These are phyloP conservation scores for Sorex araneus DNA, from an alignment of 2,113 vertebrate genomes.

Conservation along the genomic window DNA sequence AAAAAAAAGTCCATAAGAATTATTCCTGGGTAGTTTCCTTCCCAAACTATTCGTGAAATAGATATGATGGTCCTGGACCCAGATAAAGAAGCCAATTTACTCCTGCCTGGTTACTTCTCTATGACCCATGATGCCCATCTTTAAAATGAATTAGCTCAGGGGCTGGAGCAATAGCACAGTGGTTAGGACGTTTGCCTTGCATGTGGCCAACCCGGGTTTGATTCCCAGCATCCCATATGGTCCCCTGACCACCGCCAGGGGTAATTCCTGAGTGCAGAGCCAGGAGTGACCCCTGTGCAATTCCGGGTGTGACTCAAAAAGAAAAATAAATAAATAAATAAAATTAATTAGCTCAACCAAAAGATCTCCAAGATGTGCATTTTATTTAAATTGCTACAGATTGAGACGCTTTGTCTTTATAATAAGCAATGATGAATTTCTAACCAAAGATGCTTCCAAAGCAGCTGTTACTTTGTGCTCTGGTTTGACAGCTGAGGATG, in stretches of 20 bases:
- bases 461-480: not conserved
- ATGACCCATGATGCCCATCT: not conserved
- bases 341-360: not conserved
- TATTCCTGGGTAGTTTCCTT: not conserved
- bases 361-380: not conserved
- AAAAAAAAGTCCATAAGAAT: conserved; percentile 9
- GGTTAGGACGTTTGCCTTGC: no score
- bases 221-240: no score
- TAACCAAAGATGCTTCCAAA: not conserved
- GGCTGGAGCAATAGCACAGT: no score
- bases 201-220: no score
- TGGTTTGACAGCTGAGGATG: not conserved
- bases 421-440: conserved; percentile 8
- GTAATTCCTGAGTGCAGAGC: no score
- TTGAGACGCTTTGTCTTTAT: conserved; percentile 3
- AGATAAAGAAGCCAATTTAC: not conserved
- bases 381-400: not conserved
- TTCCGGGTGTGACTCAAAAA: no score
- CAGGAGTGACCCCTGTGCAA: no score
- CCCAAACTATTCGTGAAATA: not conserved
- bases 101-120: not conserved
- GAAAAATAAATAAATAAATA: no score
- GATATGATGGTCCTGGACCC: not conserved
- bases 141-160: not conserved
- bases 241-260: no score